Evolutionary conservation across 2,113 vertebrate genomes (phyloP).

Genomic region (Vidua macroura): DNA sequence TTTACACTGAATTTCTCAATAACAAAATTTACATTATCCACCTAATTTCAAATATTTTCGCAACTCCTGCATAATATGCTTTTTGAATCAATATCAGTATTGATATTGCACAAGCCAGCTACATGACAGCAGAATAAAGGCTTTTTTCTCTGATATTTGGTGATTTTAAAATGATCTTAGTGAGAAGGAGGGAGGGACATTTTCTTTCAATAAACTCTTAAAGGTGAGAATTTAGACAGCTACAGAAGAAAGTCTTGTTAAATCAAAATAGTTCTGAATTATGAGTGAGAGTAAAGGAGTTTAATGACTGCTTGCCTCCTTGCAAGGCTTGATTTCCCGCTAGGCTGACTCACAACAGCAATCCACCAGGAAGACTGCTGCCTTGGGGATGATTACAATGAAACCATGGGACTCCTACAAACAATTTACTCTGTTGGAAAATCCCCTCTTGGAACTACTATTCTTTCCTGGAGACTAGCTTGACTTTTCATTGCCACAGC

Average conservation of each 20-base stretch:
- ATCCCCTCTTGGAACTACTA: slow-evolving; percentile 40
- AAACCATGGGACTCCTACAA: slow-evolving; percentile 60
- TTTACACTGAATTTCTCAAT: neutral
- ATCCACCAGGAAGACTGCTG: slow-evolving; percentile 51
- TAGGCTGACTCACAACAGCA: slow-evolving; percentile 62
- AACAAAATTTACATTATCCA: neutral
- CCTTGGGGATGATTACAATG: slow-evolving; percentile 56
- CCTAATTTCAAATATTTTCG: neutral
- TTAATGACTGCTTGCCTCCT: slow-evolving; percentile 65
- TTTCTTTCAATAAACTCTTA: neutral
- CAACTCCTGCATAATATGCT: neutral
- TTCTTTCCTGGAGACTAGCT: slow-evolving; percentile 48
- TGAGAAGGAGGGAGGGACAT: neutral
- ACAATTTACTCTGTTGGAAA: slow-evolving; percentile 73
- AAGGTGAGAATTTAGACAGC: slow-evolving; percentile 30
- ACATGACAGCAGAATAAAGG: neutral
- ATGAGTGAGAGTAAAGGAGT: neutral
- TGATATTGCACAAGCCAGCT: neutral
- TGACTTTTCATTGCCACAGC: slow-evolving; percentile 67
- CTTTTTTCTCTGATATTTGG: neutral
- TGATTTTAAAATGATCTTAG: neutral
- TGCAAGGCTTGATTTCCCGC: slow-evolving; percentile 35
- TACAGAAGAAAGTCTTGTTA: slow-evolving; percentile 15
- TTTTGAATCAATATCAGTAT: neutral
- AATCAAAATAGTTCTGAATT: slow-evolving; percentile 2